Evolutionary conservation across 1,140 invertebrate species (phyloP), one percentile per base, ranked within the genome.

Genomic region (Drosophila fuyamai): DNA sequence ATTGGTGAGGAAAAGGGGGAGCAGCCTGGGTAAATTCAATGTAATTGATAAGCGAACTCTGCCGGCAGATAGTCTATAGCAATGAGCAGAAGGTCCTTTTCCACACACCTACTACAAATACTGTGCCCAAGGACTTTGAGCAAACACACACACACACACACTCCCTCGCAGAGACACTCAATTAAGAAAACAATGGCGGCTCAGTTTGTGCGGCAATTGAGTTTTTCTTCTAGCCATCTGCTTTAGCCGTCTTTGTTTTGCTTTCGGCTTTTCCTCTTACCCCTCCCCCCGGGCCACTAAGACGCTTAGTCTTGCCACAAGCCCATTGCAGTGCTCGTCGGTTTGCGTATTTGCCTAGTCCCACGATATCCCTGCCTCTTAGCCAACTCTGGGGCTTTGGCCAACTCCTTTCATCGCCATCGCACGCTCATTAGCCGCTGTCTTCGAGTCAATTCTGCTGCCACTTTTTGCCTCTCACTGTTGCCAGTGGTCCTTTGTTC

Each of bases 131-230:
- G 43, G 75, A 36, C 44, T 48, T 54, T 70, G 41, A 43, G 53
- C 48, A 78, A 77, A 63, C 65, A 77, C 10, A 68, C 40, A 43
- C 29, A 51, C 40, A 54, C 48, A 41, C 27, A 38, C 38, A 57
- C 57, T 40, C 55, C 14, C 13, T 43, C n/a, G 35, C 35, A 29
- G 40, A 68, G 61, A 65, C 73, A 78, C 76, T 78, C 76, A 78
- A 77, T 78, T 78, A 78, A 77, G 76, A 78, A 78, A 78, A 78
- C 74, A 78, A 78, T 78, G 48, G 74, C 53, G 47, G 53, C 66
- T 62, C 56, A 48, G 76, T 71, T 77, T 78, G 57, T 78, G 76
- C 57, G 76, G 63, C 76, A 78, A 63, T 78, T 78, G 57, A 77
- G 53, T 77, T 77, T 71, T 61, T 57, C 27, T 27, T 72, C 35